Evolutionary conservation across 2,113 vertebrate species (phyloP).

Genomic region (Reinhardtius hippoglossoides): DNA sequence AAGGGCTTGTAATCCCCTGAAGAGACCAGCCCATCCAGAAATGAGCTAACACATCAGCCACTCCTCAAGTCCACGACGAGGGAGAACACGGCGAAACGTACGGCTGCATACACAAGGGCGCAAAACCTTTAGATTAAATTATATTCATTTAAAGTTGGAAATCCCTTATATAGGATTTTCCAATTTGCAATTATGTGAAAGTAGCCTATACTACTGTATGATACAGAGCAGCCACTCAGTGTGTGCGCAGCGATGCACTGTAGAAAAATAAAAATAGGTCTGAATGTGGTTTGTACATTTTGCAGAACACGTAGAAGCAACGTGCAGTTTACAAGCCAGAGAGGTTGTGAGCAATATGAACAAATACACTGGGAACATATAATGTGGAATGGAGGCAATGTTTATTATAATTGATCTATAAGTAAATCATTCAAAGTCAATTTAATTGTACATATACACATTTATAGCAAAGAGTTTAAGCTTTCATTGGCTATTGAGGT

Average conservation of each 20-base stretch:
- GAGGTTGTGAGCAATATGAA: not conserved
- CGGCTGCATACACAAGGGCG: not conserved
- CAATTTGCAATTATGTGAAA: too few species aligned
- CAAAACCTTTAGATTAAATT: not conserved
- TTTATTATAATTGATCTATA: not conserved
- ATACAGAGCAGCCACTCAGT: too few species aligned
- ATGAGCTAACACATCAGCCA: slow-evolving; percentile 8
- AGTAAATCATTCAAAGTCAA: not conserved
- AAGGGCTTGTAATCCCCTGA: slow-evolving; percentile 26
- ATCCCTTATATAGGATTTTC: not conserved
- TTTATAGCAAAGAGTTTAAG: not conserved
- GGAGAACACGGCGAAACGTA: not conserved
- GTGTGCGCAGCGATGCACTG: too few species aligned
- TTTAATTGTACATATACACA: not conserved
- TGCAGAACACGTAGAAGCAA: slow-evolving; percentile 2
- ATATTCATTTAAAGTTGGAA: not conserved
- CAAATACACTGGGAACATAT: not conserved
- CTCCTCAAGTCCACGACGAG: slow-evolving; percentile 3
- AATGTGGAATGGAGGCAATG: not conserved
- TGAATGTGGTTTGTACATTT: not conserved
- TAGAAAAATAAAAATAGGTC: too few species aligned
- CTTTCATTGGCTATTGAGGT: not conserved
- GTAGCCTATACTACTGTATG: too few species aligned
- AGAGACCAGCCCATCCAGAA: slow-evolving; percentile 16
- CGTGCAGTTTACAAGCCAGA: not conserved